These are phyloP conservation scores for Pachypanchax playfairii DNA, from an alignment of 2,113 vertebrate genomes.

Conservation along the genomic window DNA sequence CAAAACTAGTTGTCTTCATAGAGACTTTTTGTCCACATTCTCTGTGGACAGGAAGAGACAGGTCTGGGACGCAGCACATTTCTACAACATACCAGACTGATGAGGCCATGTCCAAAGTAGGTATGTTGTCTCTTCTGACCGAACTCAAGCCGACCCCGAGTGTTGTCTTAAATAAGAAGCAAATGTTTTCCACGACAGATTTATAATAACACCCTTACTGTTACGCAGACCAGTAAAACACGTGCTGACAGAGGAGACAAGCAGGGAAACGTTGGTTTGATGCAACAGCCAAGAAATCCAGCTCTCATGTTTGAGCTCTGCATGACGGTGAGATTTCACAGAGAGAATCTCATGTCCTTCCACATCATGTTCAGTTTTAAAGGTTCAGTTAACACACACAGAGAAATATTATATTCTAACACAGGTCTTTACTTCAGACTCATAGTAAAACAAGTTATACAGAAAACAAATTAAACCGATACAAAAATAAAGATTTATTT, in stretches of 20 bases:
- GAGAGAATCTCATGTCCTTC: slow-evolving; percentile 8
- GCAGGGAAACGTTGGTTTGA: slow-evolving; percentile 14
- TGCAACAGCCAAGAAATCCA: slow-evolving; percentile 20
- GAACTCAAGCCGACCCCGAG: slow-evolving; percentile 22
- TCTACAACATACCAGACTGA: slow-evolving; percentile 19
- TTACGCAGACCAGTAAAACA: too few species aligned
- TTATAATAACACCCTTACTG: slow-evolving; percentile 34
- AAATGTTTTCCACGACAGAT: slow-evolving; percentile 61
- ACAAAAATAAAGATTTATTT: too few species aligned
- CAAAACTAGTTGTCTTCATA: slow-evolving; percentile 2
- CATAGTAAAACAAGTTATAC: too few species aligned
- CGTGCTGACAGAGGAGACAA: slow-evolving; percentile 34
- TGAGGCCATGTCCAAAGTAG: slow-evolving; percentile 5
- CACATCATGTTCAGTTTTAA: not conserved
- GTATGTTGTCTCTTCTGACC: slow-evolving; percentile 18
- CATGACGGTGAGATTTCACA: slow-evolving; percentile 6
- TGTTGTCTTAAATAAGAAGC: slow-evolving; percentile 46
- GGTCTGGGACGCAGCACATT: slow-evolving; percentile 10
- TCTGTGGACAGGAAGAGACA: not conserved
- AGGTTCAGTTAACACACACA: slow-evolving; percentile 4
- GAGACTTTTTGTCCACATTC: slow-evolving; percentile 4
- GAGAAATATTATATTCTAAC: too few species aligned
- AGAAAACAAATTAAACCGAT: too few species aligned
- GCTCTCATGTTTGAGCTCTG: slow-evolving; percentile 16
- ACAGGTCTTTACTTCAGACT: too few species aligned